Percentiles rank a stretch among this genome's conserved stretches.
These are phyloP conservation scores for Thamnophis elegans DNA, from an alignment of 2,797 vertebrate species.

Conservation along the genomic window DNA sequence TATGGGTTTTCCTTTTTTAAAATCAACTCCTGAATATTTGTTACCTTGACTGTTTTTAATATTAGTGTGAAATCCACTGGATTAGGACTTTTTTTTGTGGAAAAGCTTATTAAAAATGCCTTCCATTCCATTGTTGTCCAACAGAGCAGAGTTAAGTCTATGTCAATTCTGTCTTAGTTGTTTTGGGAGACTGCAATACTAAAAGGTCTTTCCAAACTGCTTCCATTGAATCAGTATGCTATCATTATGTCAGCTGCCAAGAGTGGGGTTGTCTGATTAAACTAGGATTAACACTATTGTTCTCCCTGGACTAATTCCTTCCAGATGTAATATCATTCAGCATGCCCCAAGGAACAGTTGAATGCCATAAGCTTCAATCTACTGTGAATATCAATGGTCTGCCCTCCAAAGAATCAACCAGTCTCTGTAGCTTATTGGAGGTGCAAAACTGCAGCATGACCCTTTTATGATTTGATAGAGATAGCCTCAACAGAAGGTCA, in stretches of 20 bases:
- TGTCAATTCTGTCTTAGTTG: background rate
- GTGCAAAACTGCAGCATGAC: constrained; percentile 28
- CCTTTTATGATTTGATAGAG: constrained; percentile 21
- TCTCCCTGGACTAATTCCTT: background rate
- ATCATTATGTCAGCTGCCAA: background rate
- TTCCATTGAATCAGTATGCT: background rate
- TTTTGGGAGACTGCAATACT: background rate
- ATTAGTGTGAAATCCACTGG: background rate
- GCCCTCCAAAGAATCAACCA: constrained; percentile 7
- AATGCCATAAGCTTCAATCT: background rate
- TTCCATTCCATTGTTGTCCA: background rate
- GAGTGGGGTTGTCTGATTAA: constrained; percentile 30
- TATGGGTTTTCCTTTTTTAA: background rate
- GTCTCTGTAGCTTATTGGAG: background rate
- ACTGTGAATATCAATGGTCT: constrained; percentile 12
- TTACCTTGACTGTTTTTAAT: background rate
- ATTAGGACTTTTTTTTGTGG: background rate
- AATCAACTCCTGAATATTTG: background rate
- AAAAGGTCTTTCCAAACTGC: background rate
- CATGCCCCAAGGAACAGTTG: constrained; percentile 9
- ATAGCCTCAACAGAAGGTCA: background rate
- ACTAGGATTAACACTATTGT: constrained; percentile 17
- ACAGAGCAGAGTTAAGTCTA: background rate
- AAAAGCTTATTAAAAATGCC: constrained; percentile 1
- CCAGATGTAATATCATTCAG: background rate